phyloP scores from a whole-genome alignment of 2,888 invertebrate genomes.

The Nomada ruficornis region DNA sequence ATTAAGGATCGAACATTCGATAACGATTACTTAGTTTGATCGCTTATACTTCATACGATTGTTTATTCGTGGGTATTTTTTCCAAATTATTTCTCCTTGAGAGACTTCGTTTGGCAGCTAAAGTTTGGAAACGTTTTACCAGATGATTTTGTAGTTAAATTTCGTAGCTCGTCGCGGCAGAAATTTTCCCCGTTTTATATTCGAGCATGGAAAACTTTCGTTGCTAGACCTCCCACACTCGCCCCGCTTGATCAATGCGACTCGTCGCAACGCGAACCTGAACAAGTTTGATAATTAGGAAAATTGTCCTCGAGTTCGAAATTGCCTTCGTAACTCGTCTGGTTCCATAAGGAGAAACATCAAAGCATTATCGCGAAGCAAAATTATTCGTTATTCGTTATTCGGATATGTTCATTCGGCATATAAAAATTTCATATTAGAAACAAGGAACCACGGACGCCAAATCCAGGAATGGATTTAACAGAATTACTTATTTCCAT shows the following conservation, averaged over 20 bases:
- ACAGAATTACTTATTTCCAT: too few relatives aligned
- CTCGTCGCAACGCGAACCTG: not conserved
- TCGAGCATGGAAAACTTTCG: slow-evolving; percentile 26
- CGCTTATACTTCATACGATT: too few relatives aligned
- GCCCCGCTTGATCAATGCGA: slow-evolving; percentile 19
- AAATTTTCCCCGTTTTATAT: slow-evolving; percentile 9
- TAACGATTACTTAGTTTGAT: too few relatives aligned
- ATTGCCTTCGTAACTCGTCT: slow-evolving; percentile 27
- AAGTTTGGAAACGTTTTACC: not conserved
- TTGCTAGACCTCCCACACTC: not conserved
- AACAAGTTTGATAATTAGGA: slow-evolving; percentile 36
- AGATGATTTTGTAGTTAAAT: slow-evolving; percentile 4
- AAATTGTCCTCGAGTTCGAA: slow-evolving; percentile 25
- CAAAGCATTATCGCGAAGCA: not conserved
- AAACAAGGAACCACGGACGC: too few relatives aligned
- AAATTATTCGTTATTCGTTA: not conserved
- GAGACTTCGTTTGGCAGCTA: not conserved
- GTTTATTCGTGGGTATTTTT: not conserved
- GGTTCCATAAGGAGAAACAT: slow-evolving; percentile 6
- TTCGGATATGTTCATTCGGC: too few relatives aligned
- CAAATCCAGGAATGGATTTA: too few relatives aligned
- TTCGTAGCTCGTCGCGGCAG: not conserved
- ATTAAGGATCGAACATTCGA: not conserved
- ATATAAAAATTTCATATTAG: too few relatives aligned
- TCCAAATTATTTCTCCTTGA: not conserved